Evolutionary conservation across 2,888 invertebrate species (phyloP), one percentile per base, ranked within the genome.

Genomic region (Watsonalla binaria): DNA sequence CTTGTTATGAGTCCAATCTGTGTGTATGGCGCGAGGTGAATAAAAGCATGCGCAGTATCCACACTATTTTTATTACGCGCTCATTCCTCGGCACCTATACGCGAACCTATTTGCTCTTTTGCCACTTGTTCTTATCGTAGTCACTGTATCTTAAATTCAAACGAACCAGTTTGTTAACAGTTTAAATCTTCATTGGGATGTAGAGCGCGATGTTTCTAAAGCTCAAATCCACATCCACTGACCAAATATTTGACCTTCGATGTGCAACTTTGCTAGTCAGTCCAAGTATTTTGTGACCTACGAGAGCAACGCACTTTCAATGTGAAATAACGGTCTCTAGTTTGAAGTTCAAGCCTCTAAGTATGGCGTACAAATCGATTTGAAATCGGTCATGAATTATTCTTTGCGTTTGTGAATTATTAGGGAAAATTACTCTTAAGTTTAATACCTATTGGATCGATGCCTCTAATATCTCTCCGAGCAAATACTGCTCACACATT

Each of bases 291-390:
- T 58, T 62, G 69, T 80, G 78, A 78, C 75, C 82, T 78, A 72
- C 69, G 76, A 73, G 81, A 77, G 74, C 81, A 82, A 82, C 74
- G 83, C 69, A 74, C 83, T 81, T 77, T 78, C 75, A 78, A 81
- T 76, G 76, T 76, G 65, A 75, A 77, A 61, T 80, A 80, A 82
- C 81, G 80, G 81, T 67, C 65, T 63, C 51, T 58, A 56, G 65
- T 65, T 67, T 66, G 57, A 66, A 68, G 65, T 64, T 68, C 62
- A 64, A 63, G 64, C 57, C 66, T 62, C 71, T 73, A 73, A 60
- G 62, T 66, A 68, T 64, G 56, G 58, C 58, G 65, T 66, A 66
- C 63, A 66, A 72, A 75, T 76, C 64, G 68, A 73, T 70, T 70
- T 58, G 51, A 51, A 56, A 61, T 57, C 51, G 52, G 48, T 55